Percentiles rank a stretch among this genome's conserved stretches.
Conservation (phyloP, 2,888 invertebrate genomes). For the Yponomeuta evonymella region DNA sequence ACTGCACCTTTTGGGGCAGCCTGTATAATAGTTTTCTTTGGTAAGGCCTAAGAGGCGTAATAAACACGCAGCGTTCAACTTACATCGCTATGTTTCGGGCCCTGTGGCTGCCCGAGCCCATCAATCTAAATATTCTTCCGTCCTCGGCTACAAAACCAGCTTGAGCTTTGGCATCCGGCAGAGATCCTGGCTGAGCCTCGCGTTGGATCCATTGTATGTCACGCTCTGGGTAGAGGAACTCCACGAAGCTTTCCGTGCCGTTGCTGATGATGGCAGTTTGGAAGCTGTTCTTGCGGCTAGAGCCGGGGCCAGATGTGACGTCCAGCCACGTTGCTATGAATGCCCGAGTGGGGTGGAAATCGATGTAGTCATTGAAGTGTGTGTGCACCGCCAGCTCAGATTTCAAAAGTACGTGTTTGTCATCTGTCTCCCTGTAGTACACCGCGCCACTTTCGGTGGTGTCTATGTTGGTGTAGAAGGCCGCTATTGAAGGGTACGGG, state of each 20-base stretch:
- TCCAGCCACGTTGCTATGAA: constrained; percentile 94
- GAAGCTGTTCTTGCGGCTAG: constrained; percentile 90
- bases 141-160: constrained; percentile 93
- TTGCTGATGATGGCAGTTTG: constrained; percentile 83
- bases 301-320: constrained; percentile 85
- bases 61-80: constrained; percentile 28
- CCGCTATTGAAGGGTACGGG: constrained; percentile 92
- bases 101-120: constrained; percentile 94
- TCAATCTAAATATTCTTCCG: constrained; percentile 83
- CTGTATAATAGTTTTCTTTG: too few relatives aligned
- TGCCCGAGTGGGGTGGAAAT: constrained; percentile 85
- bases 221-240: constrained; percentile 90
- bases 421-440: constrained; percentile 82
- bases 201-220: constrained; percentile 96
- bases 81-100: constrained; percentile 87
- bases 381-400: constrained; percentile 83
- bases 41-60: too few relatives aligned
- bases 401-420: constrained; percentile 76
- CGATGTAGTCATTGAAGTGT: constrained; percentile 81
- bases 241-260: constrained; percentile 87
- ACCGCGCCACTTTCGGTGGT: constrained; percentile 83
- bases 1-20: too few relatives aligned
- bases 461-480: constrained; percentile 94
- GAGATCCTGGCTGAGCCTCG: constrained; percentile 82
- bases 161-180: constrained; percentile 94